Evolutionary conservation across 2,113 vertebrate genomes (phyloP).

Genomic region (Motacilla tschutschensis): DNA sequence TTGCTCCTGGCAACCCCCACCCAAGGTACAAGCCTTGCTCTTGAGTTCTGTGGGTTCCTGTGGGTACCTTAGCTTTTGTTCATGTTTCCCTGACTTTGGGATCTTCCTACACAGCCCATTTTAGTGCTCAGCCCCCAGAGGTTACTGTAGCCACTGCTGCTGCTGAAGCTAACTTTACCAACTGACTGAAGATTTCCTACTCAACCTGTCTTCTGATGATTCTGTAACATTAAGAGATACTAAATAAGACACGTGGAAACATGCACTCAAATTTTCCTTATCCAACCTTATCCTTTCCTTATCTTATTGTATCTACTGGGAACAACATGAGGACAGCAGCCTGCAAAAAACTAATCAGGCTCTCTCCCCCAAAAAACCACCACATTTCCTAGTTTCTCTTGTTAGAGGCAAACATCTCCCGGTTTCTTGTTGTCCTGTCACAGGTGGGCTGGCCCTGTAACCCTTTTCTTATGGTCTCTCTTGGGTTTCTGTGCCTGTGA

Average conservation of each 20-base stretch:
- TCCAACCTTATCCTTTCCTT: neutral
- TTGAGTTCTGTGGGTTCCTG: neutral
- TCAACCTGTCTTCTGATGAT: neutral
- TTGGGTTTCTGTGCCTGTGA: too few species aligned
- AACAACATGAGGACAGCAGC: neutral
- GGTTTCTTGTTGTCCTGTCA: neutral
- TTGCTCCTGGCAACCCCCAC: neutral
- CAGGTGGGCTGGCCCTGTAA: neutral
- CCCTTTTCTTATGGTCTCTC: neutral
- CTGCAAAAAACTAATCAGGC: neutral
- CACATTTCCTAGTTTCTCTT: neutral
- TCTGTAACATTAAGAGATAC: neutral
- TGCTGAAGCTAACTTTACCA: neutral
- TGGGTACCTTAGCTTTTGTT: neutral
- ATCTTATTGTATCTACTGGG: neutral
- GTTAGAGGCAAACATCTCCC: neutral
- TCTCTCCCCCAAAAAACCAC: neutral
- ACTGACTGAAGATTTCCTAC: neutral
- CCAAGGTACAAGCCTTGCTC: neutral
- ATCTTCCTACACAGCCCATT: neutral
- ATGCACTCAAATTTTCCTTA: neutral
- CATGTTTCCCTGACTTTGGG: neutral
- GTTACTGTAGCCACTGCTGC: neutral
- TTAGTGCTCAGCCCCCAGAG: neutral
- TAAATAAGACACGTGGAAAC: neutral